Evolutionary conservation across 2,888 invertebrate species (phyloP), one percentile per base, ranked within the genome.

Genomic region (Nephrotoma guestfalica): DNA sequence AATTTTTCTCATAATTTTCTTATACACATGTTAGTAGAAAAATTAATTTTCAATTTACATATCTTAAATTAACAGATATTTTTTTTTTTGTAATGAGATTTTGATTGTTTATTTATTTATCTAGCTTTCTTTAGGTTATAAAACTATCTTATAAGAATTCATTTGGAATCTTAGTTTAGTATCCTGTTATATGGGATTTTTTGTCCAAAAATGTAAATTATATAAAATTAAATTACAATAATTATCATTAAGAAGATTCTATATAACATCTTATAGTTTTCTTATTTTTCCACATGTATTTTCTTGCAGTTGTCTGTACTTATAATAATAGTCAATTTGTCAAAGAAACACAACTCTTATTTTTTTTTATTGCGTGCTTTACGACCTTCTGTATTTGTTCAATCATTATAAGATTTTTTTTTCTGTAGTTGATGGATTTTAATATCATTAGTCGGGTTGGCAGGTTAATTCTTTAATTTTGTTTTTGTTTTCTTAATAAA

Each of bases 381-480:
- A 41, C 43, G 85, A 85, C 85, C 85, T 85, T 85, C 85, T 85
- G 85, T 85, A 85, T 85, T 85, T 85, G 43, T 43, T 85, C 85
- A 85, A 85, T 85, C 43, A 85, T 85, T 85, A 85, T 85, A 85
- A 43, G 11, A 7, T 85, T 85, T 85, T 43, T 84, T 84, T 43
- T 18, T 41, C 6, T 84, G 42, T 41, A 41, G 84, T 41, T 84
- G 84, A 84, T 84, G 42, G 84, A 41, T 84, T 84, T 84, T 71
- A 71, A 71, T 71, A 71, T 71, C 71, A 71, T 71, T 71, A 71
- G 71, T 71, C 71, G 71, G 71, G 71, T 71, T 71, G 71, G 71
- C 71, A 71, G 71, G 71, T 71, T 71, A 71, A 71, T 71, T 71
- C 9, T 71, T 71, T 71, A 71, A 71, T 71, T 71, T 71, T 71